Conservation (phyloP, 2,797 vertebrate genomes). For the Scyliorhinus canicula region DNA sequence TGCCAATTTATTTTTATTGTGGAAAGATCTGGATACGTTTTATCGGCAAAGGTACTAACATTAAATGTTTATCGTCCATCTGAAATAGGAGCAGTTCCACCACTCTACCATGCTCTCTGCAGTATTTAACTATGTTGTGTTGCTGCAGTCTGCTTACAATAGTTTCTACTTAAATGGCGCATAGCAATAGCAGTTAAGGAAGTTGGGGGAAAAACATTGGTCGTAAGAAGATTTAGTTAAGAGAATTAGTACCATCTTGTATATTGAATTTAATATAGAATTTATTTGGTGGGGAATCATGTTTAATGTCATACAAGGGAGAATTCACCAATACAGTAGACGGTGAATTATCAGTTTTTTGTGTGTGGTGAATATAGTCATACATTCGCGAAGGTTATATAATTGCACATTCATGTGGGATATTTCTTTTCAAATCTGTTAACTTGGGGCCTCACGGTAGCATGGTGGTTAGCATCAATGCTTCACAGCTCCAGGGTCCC, state of each 20-base stretch:
- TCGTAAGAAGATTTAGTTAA: neutral
- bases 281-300: neutral
- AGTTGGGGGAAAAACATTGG: neutral
- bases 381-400: no score
- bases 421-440: constrained; percentile 4
- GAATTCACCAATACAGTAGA: neutral
- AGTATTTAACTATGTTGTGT: neutral
- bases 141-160: neutral
- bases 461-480: no score
- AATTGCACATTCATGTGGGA: neutral
- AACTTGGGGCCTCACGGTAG: no score
- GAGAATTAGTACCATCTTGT: neutral
- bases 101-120: neutral
- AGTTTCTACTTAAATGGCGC: neutral
- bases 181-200: no score
- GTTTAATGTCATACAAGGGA: neutral
- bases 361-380: neutral
- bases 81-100: neutral
- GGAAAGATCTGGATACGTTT: neutral
- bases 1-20: neutral
- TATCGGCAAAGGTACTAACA: no score
- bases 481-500: no score
- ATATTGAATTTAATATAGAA: constrained; percentile 2
- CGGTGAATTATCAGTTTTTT: neutral
- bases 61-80: neutral